Percentiles rank a stretch among this genome's conserved stretches.
Evolutionary conservation across 2,797 vertebrate species (phyloP).

Genomic region (Rhinophrynus dorsalis): DNA sequence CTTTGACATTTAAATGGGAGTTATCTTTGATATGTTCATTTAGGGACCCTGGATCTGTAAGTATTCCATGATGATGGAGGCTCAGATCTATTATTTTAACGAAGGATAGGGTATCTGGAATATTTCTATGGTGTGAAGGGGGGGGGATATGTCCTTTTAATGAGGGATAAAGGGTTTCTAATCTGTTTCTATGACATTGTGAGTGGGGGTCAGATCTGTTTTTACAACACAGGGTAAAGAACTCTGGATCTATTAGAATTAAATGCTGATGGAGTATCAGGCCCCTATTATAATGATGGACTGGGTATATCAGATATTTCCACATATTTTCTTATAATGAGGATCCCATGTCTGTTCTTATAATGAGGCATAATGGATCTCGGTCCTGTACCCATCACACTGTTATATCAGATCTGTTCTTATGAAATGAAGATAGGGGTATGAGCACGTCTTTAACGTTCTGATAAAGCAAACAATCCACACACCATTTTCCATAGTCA

Average conservation of each 20-base stretch:
- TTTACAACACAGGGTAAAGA: no score
- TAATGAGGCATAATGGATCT: background rate
- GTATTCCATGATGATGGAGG: no score
- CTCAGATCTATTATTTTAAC: no score
- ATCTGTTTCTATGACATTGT: background rate
- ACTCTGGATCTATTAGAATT: no score
- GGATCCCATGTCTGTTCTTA: background rate
- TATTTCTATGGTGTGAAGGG: no score
- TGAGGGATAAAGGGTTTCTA: background rate
- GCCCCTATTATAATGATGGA: no score
- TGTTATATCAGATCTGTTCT: conserved; percentile 8
- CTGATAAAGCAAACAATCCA: conserved; percentile 47
- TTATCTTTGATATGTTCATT: no score
- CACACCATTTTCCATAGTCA: conserved; percentile 37
- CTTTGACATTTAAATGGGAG: no score
- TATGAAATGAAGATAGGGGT: conserved; percentile 20
- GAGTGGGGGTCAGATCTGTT: background rate
- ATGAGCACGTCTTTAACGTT: conserved; percentile 36
- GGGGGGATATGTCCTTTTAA: no score
- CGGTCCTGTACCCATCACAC: background rate
- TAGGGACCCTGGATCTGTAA: no score
- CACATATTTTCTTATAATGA: background rate
- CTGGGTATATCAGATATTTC: background rate
- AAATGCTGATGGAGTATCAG: no score
- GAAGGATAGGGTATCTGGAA: no score